Percentiles rank a stretch among this genome's conserved stretches.
These are phyloP conservation scores for Nomada hirtipes DNA, from an alignment of 2,888 invertebrate genomes.

Conservation along the genomic window DNA sequence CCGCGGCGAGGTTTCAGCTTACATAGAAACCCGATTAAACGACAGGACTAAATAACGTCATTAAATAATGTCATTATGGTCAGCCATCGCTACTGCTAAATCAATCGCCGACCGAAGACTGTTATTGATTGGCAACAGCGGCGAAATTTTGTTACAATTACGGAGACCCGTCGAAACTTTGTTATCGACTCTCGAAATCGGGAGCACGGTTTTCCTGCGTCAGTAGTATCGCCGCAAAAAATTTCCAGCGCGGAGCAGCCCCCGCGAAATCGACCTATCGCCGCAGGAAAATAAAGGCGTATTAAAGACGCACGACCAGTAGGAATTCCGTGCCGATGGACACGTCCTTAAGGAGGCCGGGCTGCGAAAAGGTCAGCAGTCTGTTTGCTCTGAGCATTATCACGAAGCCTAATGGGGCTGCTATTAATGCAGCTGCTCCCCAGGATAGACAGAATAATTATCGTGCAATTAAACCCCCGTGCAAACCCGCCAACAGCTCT, in stretches of 20 bases:
- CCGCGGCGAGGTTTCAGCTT: conserved; percentile 58
- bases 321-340: conserved; percentile 19
- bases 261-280: no score
- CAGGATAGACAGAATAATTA: conserved; percentile 39
- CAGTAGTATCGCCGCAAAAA: no score
- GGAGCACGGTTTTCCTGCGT: no score
- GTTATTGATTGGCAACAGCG: background rate
- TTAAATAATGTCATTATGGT: conserved; percentile 59
- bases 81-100: conserved; percentile 40
- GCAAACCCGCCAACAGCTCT: conserved; percentile 17
- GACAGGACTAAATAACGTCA: conserved; percentile 30
- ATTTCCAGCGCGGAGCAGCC: no score
- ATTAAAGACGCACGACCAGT: no score
- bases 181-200: background rate
- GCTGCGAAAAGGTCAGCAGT: conserved; percentile 30
- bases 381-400: conserved; percentile 42
- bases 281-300: no score
- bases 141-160: conserved; percentile 27
- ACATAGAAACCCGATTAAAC: conserved; percentile 58
- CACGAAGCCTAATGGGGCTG: conserved; percentile 36
- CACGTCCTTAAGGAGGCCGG: background rate
- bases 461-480: conserved; percentile 50
- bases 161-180: conserved; percentile 10
- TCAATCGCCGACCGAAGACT: conserved; percentile 35
- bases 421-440: conserved; percentile 32